A percentile compares a stretch with the other conserved stretches of the same genome.
phyloP scores from a whole-genome alignment of 2,888 invertebrate species.

The Xanthorhoe designata region DNA sequence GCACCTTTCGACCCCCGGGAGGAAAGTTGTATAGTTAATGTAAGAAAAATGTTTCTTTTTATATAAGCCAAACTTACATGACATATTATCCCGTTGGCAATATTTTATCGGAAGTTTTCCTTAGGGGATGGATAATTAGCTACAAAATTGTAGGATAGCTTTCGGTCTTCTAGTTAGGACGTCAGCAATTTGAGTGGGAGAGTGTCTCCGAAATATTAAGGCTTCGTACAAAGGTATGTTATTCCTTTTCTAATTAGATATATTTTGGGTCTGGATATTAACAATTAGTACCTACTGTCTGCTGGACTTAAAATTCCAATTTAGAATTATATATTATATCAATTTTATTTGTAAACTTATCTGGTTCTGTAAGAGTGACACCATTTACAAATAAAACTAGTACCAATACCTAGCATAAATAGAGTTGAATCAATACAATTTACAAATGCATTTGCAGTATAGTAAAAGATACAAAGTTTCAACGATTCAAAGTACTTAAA shows the following conservation, averaged over 20 bases:
- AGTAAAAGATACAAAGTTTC: conserved; percentile 17
- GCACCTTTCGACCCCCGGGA: conserved; percentile 32
- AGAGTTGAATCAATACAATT: background rate
- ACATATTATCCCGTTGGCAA: conserved; percentile 34
- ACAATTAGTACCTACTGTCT: too few relatives aligned
- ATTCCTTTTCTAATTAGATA: too few relatives aligned
- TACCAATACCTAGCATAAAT: background rate
- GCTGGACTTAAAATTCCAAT: too few relatives aligned
- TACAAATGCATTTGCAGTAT: background rate
- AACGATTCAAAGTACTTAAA: conserved; percentile 22
- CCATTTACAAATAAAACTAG: too few relatives aligned
- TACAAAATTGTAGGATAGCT: conserved; percentile 1
- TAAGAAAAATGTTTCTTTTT: conserved; percentile 39
- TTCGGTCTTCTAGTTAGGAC: background rate
- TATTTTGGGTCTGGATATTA: too few relatives aligned
- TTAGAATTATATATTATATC: too few relatives aligned
- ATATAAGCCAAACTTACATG: conserved; percentile 36
- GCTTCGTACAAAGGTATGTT: background rate
- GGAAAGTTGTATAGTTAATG: conserved; percentile 40
- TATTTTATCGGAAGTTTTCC: conserved; percentile 26
- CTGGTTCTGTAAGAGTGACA: too few relatives aligned
- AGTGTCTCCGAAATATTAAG: background rate
- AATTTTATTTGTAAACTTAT: too few relatives aligned
- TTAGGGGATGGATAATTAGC: conserved; percentile 15
- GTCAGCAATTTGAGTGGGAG: background rate